phyloP scores from a whole-genome alignment of 1,140 invertebrate species.

The Parasteatoda tepidariorum region DNA sequence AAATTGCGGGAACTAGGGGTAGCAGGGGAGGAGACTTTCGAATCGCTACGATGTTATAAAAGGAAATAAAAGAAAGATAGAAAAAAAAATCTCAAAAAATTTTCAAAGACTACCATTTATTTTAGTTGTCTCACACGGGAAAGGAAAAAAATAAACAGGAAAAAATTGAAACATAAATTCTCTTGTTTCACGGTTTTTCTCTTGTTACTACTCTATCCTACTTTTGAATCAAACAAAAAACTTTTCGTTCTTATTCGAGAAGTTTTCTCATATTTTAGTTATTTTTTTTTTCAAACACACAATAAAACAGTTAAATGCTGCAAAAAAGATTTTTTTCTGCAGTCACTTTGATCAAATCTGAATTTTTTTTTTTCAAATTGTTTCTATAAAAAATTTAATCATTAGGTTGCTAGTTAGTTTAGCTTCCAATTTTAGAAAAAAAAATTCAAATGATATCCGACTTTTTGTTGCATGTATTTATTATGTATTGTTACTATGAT shows the following conservation, averaged over 20 bases:
- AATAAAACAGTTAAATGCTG: conserved; percentile 39
- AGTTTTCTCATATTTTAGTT: conserved; percentile 9
- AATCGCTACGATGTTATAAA: conserved; percentile 1
- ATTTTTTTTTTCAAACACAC: conserved; percentile 27
- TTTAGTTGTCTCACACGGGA: conserved; percentile 52
- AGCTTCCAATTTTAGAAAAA: no score
- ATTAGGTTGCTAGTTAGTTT: no score
- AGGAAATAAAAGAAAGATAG: background rate
- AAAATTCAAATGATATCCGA: no score
- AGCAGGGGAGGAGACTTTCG: background rate
- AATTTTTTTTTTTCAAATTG: conserved; percentile 31
- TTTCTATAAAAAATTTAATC: no score
- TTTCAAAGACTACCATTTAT: conserved; percentile 57
- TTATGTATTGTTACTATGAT: no score
- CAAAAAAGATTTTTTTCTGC: conserved; percentile 35
- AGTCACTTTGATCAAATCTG: conserved; percentile 32
- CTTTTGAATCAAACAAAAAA: conserved; percentile 53
- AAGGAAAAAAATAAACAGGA: conserved; percentile 1
- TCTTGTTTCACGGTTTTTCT: conserved; percentile 57
- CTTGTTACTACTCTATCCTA: conserved; percentile 49
- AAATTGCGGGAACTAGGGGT: background rate
- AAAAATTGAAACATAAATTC: conserved; percentile 59
- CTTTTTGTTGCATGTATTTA: no score
- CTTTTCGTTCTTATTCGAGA: conserved; percentile 39
- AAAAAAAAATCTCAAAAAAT: conserved; percentile 35